Evolutionary conservation across 2,888 invertebrate species (phyloP).

Genomic region (Leistus spinibarbis): DNA sequence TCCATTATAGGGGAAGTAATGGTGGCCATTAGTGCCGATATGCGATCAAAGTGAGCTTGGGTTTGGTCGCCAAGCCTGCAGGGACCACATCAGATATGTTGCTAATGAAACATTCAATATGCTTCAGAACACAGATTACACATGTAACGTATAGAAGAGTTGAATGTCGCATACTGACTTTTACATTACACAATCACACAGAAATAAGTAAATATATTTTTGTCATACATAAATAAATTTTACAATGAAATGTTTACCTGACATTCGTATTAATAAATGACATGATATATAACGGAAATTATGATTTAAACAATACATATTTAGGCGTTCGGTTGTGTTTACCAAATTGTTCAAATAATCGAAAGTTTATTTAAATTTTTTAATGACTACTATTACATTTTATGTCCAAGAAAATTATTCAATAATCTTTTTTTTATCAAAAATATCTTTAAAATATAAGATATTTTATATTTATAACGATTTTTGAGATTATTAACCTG

Average conservation of each 20-base stretch:
- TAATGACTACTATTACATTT: no score
- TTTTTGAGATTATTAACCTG: no score
- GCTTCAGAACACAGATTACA: constrained; percentile 17
- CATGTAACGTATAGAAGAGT: neutral
- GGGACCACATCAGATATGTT: neutral
- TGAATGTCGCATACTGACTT: neutral
- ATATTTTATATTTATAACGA: no score
- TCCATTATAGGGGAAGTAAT: constrained; percentile 37
- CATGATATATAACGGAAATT: neutral
- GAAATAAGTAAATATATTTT: neutral
- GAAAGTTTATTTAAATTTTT: no score
- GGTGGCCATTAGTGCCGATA: constrained; percentile 34
- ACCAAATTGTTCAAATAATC: neutral
- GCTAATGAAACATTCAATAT: constrained; percentile 37
- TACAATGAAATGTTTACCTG: neutral
- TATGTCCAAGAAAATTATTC: no score
- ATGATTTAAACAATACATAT: no score
- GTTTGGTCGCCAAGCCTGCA: neutral
- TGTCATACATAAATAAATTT: neutral
- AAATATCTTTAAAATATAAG: no score
- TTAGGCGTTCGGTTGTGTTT: no score
- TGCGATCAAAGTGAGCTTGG: constrained; percentile 22
- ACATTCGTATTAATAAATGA: neutral
- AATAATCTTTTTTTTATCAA: no score
- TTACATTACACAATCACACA: neutral